Conservation (phyloP, 2,797 vertebrate genomes). For the Neosilurus mollespiculum region DNA sequence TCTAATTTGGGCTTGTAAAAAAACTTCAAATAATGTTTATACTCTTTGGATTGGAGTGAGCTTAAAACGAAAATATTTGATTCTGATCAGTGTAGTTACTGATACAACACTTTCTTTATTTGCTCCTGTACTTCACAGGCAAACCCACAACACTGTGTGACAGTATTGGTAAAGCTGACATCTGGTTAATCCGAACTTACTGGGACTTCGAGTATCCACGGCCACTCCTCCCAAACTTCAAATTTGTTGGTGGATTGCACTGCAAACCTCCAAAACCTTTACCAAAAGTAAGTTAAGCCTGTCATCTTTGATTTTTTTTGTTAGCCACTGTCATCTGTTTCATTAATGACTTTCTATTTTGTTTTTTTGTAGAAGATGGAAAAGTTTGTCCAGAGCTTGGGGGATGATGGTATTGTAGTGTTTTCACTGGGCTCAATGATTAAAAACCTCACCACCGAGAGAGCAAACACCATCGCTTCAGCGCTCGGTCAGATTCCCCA, state of each 20-base stretch:
- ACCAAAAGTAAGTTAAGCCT: too few species aligned
- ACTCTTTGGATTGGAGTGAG: background rate
- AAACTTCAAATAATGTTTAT: background rate
- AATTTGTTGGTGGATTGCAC: too few species aligned
- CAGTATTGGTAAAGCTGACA: too few species aligned
- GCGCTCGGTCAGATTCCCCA: slow-evolving; percentile 82
- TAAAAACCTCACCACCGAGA: slow-evolving; percentile 75
- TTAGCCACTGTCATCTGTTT: background rate
- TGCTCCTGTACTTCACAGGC: too few species aligned
- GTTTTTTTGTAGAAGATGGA: slow-evolving; percentile 77
- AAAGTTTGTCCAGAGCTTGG: slow-evolving; percentile 82
- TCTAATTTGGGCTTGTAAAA: too few species aligned
- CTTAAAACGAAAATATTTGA: background rate
- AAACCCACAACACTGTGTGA: too few species aligned
- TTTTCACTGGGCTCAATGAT: slow-evolving; percentile 84
- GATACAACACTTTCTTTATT: background rate
- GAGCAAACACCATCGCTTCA: slow-evolving; percentile 73
- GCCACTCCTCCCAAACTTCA: too few species aligned
- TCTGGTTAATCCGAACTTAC: too few species aligned
- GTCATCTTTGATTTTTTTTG: too few species aligned
- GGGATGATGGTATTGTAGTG: slow-evolving; percentile 79
- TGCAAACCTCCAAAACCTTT: too few species aligned
- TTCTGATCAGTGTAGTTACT: background rate
- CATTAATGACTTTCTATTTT: background rate
- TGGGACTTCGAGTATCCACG: too few species aligned